Percentiles rank a stretch among this genome's conserved stretches.
These are phyloP conservation scores for Guaruba guarouba DNA, from an alignment of 2,113 vertebrate genomes.

Conservation along the genomic window DNA sequence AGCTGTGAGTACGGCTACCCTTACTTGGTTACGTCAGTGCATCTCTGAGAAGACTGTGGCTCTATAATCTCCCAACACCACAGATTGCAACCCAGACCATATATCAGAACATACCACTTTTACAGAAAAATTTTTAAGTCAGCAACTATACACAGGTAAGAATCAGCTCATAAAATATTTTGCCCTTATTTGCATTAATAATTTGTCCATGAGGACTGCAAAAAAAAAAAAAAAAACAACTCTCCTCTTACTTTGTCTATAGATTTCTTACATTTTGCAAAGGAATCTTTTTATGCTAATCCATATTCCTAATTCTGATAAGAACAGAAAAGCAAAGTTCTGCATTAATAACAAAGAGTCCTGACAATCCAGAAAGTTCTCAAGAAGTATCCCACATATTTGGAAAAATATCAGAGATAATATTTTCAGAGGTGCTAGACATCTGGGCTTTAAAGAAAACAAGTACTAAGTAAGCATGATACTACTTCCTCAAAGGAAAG, in stretches of 20 bases:
- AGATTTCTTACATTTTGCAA: neutral
- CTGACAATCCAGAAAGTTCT: neutral
- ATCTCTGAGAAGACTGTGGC: neutral
- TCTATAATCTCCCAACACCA: neutral
- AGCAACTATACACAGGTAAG: neutral
- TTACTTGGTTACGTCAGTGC: neutral
- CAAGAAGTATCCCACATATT: neutral
- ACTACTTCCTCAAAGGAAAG: neutral
- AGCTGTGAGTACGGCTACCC: neutral
- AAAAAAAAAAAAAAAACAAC: neutral
- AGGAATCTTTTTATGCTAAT: neutral
- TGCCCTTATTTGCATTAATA: neutral
- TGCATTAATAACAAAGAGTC: neutral
- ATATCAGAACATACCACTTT: neutral
- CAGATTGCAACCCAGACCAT: neutral
- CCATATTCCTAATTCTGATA: neutral
- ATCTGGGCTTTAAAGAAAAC: neutral
- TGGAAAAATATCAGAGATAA: neutral
- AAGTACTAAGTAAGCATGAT: neutral
- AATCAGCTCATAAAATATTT: neutral
- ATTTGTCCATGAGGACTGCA: neutral
- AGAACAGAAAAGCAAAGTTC: neutral
- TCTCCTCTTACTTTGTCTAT: neutral
- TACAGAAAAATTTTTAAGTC: neutral
- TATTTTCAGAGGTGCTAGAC: neutral